Conservation (phyloP, 2,113 vertebrate species). For the Suricata suricatta region DNA sequence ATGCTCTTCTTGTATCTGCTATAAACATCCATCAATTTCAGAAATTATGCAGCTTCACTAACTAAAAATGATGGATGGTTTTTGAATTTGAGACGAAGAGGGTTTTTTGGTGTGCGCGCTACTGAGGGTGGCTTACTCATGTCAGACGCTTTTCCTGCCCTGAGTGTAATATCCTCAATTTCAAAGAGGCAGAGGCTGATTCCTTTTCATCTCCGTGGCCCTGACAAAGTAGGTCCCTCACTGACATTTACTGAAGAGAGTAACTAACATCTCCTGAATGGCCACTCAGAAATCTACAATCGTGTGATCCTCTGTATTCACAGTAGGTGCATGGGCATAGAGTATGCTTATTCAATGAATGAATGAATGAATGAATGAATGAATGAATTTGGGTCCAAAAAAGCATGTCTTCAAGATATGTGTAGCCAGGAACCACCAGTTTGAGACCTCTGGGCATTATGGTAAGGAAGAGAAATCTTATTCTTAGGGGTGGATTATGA, state of each 20-base stretch:
- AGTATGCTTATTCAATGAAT: background rate
- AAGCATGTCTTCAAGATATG: background rate
- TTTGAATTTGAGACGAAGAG: slow-evolving; percentile 3
- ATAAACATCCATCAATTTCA: background rate
- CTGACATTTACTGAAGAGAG: background rate
- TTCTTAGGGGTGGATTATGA: background rate
- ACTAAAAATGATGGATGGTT: background rate
- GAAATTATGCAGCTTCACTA: slow-evolving; percentile 24
- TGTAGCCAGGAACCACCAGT: background rate
- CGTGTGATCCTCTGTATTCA: background rate
- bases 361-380: background rate
- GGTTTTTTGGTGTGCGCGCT: background rate
- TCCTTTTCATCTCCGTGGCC: background rate
- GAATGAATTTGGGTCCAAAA: background rate
- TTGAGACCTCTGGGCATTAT: background rate
- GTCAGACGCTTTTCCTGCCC: background rate
- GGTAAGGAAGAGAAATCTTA: background rate
- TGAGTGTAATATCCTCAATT: background rate
- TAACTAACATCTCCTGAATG: background rate
- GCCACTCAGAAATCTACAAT: background rate
- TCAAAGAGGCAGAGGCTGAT: background rate
- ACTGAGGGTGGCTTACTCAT: background rate
- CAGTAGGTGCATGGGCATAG: background rate
- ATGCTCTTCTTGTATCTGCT: background rate
- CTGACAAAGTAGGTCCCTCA: too few species aligned